phyloP scores from a whole-genome alignment of 2,888 invertebrate genomes.

The Agapostemon virescens region DNA sequence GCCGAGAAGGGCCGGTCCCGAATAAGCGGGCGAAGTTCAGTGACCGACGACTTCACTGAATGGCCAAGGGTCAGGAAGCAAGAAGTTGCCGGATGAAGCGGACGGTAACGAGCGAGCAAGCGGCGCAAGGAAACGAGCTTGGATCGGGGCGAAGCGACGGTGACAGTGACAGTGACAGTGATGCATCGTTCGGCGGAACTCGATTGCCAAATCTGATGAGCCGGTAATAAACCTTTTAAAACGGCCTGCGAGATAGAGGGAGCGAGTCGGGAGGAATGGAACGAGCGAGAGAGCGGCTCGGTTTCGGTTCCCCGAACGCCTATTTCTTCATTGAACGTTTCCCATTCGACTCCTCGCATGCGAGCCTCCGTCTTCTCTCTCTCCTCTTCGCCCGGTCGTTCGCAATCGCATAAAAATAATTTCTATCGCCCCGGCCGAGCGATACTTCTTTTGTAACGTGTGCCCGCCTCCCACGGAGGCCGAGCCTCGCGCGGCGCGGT shows the following conservation, averaged over 20 bases:
- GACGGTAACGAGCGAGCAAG: slow-evolving; percentile 40
- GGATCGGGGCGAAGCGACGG: slow-evolving; percentile 57
- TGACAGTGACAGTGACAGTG: slow-evolving; percentile 67
- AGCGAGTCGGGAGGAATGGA: not conserved
- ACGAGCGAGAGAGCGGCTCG: slow-evolving; percentile 25
- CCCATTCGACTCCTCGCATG: slow-evolving; percentile 33
- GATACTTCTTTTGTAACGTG: slow-evolving; percentile 51
- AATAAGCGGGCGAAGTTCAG: slow-evolving; percentile 47
- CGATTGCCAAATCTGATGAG: slow-evolving; percentile 58
- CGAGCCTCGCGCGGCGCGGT: slow-evolving; percentile 54
- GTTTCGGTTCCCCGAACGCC: slow-evolving; percentile 53
- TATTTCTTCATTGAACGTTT: slow-evolving; percentile 56
- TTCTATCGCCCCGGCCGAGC: slow-evolving; percentile 35
- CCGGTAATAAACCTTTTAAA: slow-evolving; percentile 60
- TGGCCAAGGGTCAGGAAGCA: slow-evolving; percentile 60
- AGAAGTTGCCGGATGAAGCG: slow-evolving; percentile 53
- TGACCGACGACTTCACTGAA: slow-evolving; percentile 50
- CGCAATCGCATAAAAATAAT: slow-evolving; percentile 49
- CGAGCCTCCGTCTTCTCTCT: not conserved
- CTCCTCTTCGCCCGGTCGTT: slow-evolving; percentile 4
- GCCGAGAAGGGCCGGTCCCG: slow-evolving; percentile 47
- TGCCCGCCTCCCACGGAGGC: slow-evolving; percentile 24
- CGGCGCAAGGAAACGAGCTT: slow-evolving; percentile 47
- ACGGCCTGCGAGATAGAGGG: slow-evolving; percentile 13
- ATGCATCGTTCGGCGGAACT: slow-evolving; percentile 61